Evolutionary conservation across 2,113 vertebrate species (phyloP).

Genomic region (Athene noctua): DNA sequence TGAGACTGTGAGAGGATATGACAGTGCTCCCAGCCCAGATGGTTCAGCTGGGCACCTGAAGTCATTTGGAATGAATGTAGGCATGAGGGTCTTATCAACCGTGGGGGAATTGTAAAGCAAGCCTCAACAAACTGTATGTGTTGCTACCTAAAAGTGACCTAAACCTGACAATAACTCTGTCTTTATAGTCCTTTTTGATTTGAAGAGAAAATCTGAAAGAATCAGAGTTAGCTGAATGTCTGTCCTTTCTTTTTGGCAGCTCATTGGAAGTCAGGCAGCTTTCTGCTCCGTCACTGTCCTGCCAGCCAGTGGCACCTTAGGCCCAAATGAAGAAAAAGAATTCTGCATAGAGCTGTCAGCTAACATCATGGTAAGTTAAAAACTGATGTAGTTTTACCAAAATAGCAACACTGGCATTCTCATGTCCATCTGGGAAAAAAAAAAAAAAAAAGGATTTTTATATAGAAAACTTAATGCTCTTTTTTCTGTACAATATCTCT

Average conservation of each 20-base stretch:
- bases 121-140: neutral
- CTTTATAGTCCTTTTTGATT: neutral
- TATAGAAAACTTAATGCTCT: neutral
- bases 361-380: conserved; percentile 71
- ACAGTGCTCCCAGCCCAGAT: neutral
- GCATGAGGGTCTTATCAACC: neutral
- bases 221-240: neutral
- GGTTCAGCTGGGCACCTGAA: neutral
- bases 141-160: neutral
- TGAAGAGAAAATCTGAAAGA: neutral
- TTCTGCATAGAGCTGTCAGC: conserved; percentile 77
- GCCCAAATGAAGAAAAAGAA: conserved; percentile 78
- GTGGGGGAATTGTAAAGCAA: neutral
- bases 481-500: neutral
- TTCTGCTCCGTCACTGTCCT: conserved; percentile 70
- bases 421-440: neutral
- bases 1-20: neutral
- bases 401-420: neutral
- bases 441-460: neutral
- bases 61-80: neutral
- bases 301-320: conserved; percentile 77
- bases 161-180: neutral
- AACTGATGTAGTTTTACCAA: neutral
- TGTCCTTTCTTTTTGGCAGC: conserved; percentile 60
- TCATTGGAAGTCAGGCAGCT: conserved; percentile 77